Conservation (phyloP, 2,113 vertebrate genomes). For the Calypte anna region DNA sequence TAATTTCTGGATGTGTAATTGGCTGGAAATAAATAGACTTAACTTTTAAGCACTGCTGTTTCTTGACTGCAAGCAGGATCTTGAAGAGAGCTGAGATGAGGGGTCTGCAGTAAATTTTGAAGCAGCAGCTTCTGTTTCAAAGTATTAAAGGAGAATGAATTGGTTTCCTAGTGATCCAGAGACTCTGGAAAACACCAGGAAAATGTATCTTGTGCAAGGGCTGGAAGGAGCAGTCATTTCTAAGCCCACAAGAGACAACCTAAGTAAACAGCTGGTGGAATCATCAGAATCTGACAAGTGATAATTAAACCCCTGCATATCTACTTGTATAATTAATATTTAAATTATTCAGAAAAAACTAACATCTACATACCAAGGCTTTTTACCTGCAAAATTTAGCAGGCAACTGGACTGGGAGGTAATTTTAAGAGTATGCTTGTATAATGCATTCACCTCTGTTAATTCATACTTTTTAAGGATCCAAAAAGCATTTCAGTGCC, state of each 20-base stretch:
- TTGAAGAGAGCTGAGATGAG: background rate
- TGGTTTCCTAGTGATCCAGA: background rate
- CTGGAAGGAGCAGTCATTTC: background rate
- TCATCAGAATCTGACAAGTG: slow-evolving; percentile 24
- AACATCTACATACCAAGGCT: background rate
- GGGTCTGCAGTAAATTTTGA: background rate
- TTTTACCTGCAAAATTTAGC: background rate
- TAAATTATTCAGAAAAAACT: background rate
- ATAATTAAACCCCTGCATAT: slow-evolving; percentile 15
- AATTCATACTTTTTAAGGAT: background rate
- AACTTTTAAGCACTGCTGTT: background rate
- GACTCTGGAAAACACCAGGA: background rate
- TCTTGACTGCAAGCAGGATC: background rate
- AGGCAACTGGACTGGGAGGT: background rate
- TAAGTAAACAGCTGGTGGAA: slow-evolving; percentile 23
- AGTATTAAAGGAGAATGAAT: background rate
- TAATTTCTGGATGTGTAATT: background rate
- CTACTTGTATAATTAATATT: slow-evolving; percentile 21
- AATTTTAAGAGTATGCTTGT: background rate
- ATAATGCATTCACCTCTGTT: background rate
- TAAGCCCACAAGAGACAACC: background rate
- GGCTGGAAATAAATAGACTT: background rate
- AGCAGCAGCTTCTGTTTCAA: background rate
- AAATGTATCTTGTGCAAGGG: background rate
- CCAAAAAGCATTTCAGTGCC: background rate